phyloP scores from a whole-genome alignment of 2,888 invertebrate species.

The Branchellion lobata region DNA sequence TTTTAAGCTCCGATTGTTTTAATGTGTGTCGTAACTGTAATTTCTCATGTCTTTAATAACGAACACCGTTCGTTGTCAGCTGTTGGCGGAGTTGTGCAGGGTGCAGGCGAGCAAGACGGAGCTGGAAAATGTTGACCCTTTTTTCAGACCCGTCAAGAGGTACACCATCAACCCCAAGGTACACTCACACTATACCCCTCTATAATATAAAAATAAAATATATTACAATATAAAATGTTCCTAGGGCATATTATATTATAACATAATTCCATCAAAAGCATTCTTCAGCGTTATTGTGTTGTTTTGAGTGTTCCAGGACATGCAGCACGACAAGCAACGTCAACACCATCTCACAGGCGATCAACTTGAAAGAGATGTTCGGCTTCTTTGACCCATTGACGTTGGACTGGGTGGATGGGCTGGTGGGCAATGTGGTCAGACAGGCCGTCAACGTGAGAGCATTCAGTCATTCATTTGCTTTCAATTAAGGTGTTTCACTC shows the following conservation, averaged over 20 bases:
- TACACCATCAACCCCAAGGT: slow-evolving; percentile 81
- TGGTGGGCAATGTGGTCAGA: slow-evolving; percentile 73
- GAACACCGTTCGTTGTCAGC: slow-evolving; percentile 63
- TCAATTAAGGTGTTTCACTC: too few relatives aligned
- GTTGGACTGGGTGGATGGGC: slow-evolving; percentile 86
- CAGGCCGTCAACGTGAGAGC: slow-evolving; percentile 66
- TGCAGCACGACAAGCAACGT: slow-evolving; percentile 86
- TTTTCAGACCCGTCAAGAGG: slow-evolving; percentile 73
- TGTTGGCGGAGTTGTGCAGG: slow-evolving; percentile 72
- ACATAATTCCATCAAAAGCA: too few relatives aligned
- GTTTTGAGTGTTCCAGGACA: too few relatives aligned
- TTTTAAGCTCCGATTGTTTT: background rate
- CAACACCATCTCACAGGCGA: slow-evolving; percentile 68
- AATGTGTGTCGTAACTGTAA: background rate
- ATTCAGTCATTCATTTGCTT: background rate
- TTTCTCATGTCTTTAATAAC: background rate
- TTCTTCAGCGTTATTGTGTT: too few relatives aligned
- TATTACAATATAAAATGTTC: too few relatives aligned
- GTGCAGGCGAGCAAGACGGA: slow-evolving; percentile 67
- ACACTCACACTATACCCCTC: too few relatives aligned
- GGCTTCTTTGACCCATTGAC: slow-evolving; percentile 81
- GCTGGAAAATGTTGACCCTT: slow-evolving; percentile 61
- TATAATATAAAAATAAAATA: too few relatives aligned
- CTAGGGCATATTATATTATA: too few relatives aligned
- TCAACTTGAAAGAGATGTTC: slow-evolving; percentile 82